These are phyloP conservation scores for Troides oblongomaculatus DNA, from an alignment of 2,888 invertebrate species.

Conservation along the genomic window DNA sequence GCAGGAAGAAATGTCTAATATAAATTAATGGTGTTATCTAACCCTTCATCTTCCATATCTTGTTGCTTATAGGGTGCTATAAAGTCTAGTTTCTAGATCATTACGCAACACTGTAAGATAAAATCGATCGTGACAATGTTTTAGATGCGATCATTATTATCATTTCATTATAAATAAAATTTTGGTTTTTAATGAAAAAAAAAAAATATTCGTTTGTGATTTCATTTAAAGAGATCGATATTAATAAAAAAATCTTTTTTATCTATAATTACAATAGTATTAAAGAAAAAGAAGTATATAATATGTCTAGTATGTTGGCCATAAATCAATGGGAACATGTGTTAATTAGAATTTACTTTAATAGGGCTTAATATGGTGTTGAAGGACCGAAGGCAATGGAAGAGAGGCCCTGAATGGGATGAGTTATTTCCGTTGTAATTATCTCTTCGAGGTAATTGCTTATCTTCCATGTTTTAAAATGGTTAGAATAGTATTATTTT, in stretches of 20 bases:
- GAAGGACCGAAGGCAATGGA: neutral
- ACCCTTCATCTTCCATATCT: constrained; percentile 7
- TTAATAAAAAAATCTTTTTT: neutral
- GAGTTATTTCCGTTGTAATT: neutral
- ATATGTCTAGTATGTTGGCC: constrained; percentile 1
- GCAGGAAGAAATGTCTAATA: constrained; percentile 23
- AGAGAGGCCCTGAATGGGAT: neutral
- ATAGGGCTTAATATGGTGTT: constrained; percentile 8
- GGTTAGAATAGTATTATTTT: neutral
- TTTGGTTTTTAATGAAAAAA: neutral
- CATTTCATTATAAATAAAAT: neutral
- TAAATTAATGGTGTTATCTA: constrained; percentile 11
- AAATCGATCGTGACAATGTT: constrained; percentile 7
- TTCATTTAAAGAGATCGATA: neutral
- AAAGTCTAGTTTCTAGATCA: constrained; percentile 13
- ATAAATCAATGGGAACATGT: constrained; percentile 13
- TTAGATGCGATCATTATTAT: neutral
- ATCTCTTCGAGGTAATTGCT: neutral
- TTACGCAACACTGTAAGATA: constrained; percentile 25
- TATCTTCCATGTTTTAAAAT: neutral
- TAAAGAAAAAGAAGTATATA: constrained; percentile 11
- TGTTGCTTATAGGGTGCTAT: constrained; percentile 19
- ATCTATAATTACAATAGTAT: constrained; percentile 11
- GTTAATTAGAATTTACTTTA: constrained; percentile 23
- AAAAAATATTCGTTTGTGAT: neutral